Evolutionary conservation across 2,888 invertebrate species (phyloP), one percentile per base, ranked within the genome.

Genomic region (Gymnoscelis rufifasciata): DNA sequence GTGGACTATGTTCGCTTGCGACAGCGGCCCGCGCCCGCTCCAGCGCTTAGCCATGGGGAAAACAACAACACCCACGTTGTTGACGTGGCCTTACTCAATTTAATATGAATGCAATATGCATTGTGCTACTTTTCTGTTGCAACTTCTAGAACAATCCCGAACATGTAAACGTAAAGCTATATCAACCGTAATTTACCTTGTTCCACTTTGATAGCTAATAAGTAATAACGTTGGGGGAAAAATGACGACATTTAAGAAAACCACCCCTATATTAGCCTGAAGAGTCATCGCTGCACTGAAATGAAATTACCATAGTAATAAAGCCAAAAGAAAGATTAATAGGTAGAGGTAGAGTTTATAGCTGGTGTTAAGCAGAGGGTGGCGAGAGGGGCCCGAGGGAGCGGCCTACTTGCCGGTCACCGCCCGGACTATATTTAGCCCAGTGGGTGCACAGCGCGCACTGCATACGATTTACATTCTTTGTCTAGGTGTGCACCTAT

Each of bases 341-440:
- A 56, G 56, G 52, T 50, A 54, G 47, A 56, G 57, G 51, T 52
- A 54, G 46, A 40, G 42, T 49, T 55, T 48, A 43, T 47, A 46
- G 58, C 31, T 60, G 57, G 59, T 58, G 44, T 44, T 38, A 37
- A 31, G 15, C n/a, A 15, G 46, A 56, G 57, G 59, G 49, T 53
- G 59, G 42, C 15, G 10, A 2, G 19, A 19, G 24, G 49, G 56
- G 53, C 31, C 55, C 50, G 53, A 67, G 73, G 75, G 77, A 70
- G 73, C 70, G 84, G 77, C 86, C 87, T 66, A 79, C 56, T 76
- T 86, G 66, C 64, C 60, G 86, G 75, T 76, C 84, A 74, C 64
- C 73, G 83, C 75, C 84, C 84, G 78, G 54, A 68, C 69, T 86
- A 84, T 82, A 86, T 87, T 82, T 83, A 86, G 82, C 73, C 48